Evolutionary conservation across 2,888 invertebrate species (phyloP).

Genomic region (Apeira syringaria): DNA sequence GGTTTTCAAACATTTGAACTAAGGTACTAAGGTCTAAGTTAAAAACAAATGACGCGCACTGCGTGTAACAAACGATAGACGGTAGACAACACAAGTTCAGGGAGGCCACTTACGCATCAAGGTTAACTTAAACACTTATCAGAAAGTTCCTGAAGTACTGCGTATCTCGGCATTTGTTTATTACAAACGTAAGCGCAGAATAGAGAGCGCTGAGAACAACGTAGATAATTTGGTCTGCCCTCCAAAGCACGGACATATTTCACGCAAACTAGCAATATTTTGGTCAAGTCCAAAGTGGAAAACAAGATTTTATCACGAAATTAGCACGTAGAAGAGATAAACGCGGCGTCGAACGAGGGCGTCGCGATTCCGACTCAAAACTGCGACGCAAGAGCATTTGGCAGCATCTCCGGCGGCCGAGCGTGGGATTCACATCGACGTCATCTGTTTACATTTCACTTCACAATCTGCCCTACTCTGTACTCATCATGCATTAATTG

Average conservation of each 20-base stretch:
- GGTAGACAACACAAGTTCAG: slow-evolving; percentile 22
- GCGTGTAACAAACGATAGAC: slow-evolving; percentile 14
- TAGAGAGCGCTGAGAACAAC: slow-evolving; percentile 45
- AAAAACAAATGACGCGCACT: slow-evolving; percentile 17
- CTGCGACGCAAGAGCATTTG: slow-evolving; percentile 69
- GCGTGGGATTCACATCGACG: slow-evolving; percentile 50
- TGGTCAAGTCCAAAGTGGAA: slow-evolving; percentile 29
- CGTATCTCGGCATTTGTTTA: slow-evolving; percentile 51
- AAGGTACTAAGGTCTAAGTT: too few species aligned
- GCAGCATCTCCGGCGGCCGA: slow-evolving; percentile 48
- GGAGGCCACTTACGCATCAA: slow-evolving; percentile 21
- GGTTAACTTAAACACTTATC: slow-evolving; percentile 49
- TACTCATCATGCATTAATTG: slow-evolving; percentile 41
- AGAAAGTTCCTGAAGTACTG: slow-evolving; percentile 52
- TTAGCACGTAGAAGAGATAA: slow-evolving; percentile 22
- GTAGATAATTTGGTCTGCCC: slow-evolving; percentile 42
- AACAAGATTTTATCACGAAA: slow-evolving; percentile 38
- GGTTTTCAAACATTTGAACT: too few species aligned
- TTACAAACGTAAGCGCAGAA: slow-evolving; percentile 45
- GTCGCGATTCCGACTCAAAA: slow-evolving; percentile 46
- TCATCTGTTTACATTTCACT: slow-evolving; percentile 29
- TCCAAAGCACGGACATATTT: slow-evolving; percentile 52
- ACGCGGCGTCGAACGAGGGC: slow-evolving; percentile 47
- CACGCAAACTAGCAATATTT: slow-evolving; percentile 22
- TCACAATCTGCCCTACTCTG: slow-evolving; percentile 37